Percentiles rank a stretch among this genome's conserved stretches.
Conservation (phyloP, 2,113 vertebrate genomes). For the Holacanthus passer region DNA sequence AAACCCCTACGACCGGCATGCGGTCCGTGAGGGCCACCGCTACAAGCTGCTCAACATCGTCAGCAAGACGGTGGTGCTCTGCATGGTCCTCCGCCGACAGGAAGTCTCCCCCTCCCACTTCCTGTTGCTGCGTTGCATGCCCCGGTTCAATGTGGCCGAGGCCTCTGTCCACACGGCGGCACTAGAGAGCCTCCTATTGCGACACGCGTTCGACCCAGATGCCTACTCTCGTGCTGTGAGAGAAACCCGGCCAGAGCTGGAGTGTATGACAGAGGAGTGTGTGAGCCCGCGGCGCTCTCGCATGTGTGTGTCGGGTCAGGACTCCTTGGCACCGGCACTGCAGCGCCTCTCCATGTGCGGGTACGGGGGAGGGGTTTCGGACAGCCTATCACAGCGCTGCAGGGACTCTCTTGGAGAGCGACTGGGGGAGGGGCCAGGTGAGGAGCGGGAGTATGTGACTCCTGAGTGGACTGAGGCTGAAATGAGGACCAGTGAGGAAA, state of each 20-base stretch:
- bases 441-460: conserved; percentile 92
- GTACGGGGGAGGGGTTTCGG: conserved; percentile 78
- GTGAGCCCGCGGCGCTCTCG: conserved; percentile 90
- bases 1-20: conserved; percentile 95
- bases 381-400: conserved; percentile 80
- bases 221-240: conserved; percentile 95
- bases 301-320: conserved; percentile 86
- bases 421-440: conserved; percentile 81
- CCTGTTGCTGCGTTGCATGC: conserved; percentile 94
- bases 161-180: conserved; percentile 91
- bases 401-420: conserved; percentile 82
- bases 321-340: conserved; percentile 85
- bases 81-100: conserved; percentile 92
- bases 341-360: conserved; percentile 86
- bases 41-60: conserved; percentile 98
- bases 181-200: conserved; percentile 89
- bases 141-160: conserved; percentile 93
- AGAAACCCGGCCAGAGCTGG: conserved; percentile 91
- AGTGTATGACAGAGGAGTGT: conserved; percentile 88
- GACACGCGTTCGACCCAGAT: conserved; percentile 93
- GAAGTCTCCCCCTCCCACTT: conserved; percentile 94
- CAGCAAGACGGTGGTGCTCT: conserved; percentile 97
- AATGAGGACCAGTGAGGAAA: conserved; percentile 89
- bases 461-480: conserved; percentile 91
- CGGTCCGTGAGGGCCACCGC: conserved; percentile 95